Base-by-base conservation (phyloP, 2,113 vertebrate genomes). In the Peucedramus taeniatus region DNA sequence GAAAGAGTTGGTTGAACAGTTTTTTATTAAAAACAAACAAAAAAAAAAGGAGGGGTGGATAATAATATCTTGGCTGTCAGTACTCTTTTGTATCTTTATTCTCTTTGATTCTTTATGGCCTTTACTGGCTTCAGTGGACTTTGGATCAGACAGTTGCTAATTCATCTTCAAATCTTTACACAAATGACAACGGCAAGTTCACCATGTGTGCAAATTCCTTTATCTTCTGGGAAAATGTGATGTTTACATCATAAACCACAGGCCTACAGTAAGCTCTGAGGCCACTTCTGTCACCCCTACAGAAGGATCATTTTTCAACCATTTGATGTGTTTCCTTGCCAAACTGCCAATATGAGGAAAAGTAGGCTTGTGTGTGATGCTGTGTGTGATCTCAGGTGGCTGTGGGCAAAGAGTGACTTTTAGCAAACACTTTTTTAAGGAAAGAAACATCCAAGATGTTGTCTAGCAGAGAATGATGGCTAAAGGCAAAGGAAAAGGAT, bases 71-170 rank as follows among this genome's bases (percentile, higher is more conserved):
- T 92, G 57, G 44, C 65, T 92, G 65, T 74, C 74, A 81, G 56
- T 59, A 56, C 28, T 60, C 78, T 69, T 64, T 61, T 79, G 45
- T 80, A 53, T 82, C 81, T 87, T 94, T 92, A 61, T 87, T 82
- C 37, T 57, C 49, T 66, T 72, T 95, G 65, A 87, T 93, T 93
- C 66, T 92, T 91, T 93, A 82, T 1, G 8, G 57, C 42, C 74
- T 76, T 82, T 68, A 53, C 35, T 85, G 45, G 40, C 20, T 91
- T 87, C 54, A 80, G 35, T 30, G 61, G 75, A 69, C 63, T 94
- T 93, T 91, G 84, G 63, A 83, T 74, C 70, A 83, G 89, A 69
- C 33, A 65, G 70, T 93, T 87, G 81, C 75, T 91, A 80, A 90
- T 90, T 96, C 13, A 33, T 89, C 57, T 79, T 87, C 78, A 93